Evolutionary conservation across 2,113 vertebrate species (phyloP), one percentile per base, ranked within the genome.

Genomic region (Columba janthina): DNA sequence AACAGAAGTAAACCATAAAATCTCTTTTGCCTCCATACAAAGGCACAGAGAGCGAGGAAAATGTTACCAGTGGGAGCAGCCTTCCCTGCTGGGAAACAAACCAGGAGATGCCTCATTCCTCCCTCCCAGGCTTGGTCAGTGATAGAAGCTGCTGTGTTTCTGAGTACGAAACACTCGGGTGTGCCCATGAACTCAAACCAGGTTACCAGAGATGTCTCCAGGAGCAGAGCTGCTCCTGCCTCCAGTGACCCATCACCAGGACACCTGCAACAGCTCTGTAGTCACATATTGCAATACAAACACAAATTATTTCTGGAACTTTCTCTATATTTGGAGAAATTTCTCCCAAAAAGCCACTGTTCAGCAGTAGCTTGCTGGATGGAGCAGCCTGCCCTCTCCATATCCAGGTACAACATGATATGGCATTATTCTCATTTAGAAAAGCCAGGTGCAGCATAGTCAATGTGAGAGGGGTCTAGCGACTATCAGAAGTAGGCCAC

Each of bases 1-100:
- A 93, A 73, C 42, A 93, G 62, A 79, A 85, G 38, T 71, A 70
- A 96, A 71, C 28, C 64, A 89, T 93, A 90, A 83, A 88, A 95
- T 91, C 67, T 93, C 75, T 15, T 46, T 92, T 76, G 71, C 42
- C 58, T 91, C 94, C 74, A 60, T 86, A 94, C 76, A 92, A 86
- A 93, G 94, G 89, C 89, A 91, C 31, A 67, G 67, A 88, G 66
- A 85, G 26, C 32, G 94, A 85, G 75, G 60, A 79, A 88, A 83
- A 72, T 36, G 38, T 96, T 88, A 79, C 53, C 67, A 73, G 60
- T 88, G 87, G 93, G 66, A 93, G 88, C 65, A 86, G 34, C 50
- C 46, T 44, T 85, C 85, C 53, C 50, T 48, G 74, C 77, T 82
- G 87, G 60, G 74, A 91, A 95, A 93, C 40, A 88, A 65, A 94